Evolutionary conservation across 2,888 invertebrate species (phyloP), one percentile per base, ranked within the genome.

Genomic region (Lepidocyrtoides sp.): DNA sequence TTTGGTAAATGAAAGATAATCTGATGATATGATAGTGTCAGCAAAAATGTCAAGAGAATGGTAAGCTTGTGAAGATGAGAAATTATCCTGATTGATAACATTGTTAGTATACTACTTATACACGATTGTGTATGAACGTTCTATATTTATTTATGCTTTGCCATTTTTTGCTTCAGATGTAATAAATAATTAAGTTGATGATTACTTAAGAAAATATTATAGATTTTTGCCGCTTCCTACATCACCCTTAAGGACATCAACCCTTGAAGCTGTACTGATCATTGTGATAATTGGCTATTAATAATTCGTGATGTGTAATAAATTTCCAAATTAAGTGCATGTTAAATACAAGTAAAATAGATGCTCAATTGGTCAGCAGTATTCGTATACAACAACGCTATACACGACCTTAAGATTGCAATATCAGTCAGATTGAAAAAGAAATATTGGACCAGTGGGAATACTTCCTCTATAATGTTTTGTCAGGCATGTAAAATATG

Each of bases 161-260:
- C 26, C 26, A 14, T 14, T n/a, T 75, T 23, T 12, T 12, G 72
- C 75, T 14, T 26, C 23, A 26, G 8, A 48, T 75, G 48, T 23
- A 57, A 57, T 79, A 79, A 79, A 79, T 79, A 57, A 79, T 57
- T 77, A 36, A 57, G 17, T 20, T 79, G 29, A 79, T 32, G 20
- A 79, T 79, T 57, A 57, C 23, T 32, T 32, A 29, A 57, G 17
- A 79, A 4, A 32, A 32, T 10, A 51, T 20, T 20, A n/a, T 77
- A 26, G 14, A 26, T 51, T 63, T 89, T 63, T 54, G 8, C 12
- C 20, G 63, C 51, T 90, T 90, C 85, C 85, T 85, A 48, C 17
- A 23, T 66, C 23, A 57, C 12, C 36, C 41, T 41, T 90, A 84
- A 90, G 90, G 90, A 90, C 90, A 69, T 90, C 90, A 90, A 90